Percentiles rank a stretch among this genome's conserved stretches.
Evolutionary conservation across 2,888 invertebrate genomes (phyloP).

Genomic region (Andrena chrysosceles): DNA sequence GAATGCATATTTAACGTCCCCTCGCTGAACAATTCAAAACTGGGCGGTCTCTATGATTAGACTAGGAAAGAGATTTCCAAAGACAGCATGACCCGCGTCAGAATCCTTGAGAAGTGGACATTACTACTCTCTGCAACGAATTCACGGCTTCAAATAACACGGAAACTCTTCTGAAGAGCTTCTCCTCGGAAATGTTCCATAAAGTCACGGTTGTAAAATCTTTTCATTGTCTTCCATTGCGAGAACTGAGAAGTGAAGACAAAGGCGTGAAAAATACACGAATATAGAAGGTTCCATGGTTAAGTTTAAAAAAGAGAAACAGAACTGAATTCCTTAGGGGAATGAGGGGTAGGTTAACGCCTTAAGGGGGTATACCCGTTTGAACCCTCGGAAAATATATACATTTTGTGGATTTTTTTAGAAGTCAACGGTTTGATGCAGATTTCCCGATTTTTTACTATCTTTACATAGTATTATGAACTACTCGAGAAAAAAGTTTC

Average conservation of each 20-base stretch:
- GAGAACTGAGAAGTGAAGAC: neutral
- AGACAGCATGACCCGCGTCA: neutral
- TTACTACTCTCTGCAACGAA: neutral
- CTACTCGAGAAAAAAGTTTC: too few species aligned
- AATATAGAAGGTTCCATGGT: too few species aligned
- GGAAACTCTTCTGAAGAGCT: neutral
- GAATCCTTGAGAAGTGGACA: neutral
- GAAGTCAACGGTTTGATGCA: too few species aligned
- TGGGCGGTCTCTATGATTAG: neutral
- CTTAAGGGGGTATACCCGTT: too few species aligned
- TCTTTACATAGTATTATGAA: too few species aligned
- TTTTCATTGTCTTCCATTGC: neutral
- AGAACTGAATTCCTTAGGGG: too few species aligned
- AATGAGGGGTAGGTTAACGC: too few species aligned
- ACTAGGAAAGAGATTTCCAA: neutral
- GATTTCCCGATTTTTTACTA: too few species aligned
- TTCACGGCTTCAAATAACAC: neutral
- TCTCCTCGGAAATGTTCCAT: conserved; percentile 6
- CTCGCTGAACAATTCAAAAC: conserved; percentile 3
- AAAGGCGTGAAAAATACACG: neutral
- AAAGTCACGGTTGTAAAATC: conserved; percentile 15
- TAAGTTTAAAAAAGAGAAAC: too few species aligned
- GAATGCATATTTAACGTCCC: conserved; percentile 6
- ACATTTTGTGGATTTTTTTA: too few species aligned
- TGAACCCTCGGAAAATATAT: too few species aligned